phyloP scores from a whole-genome alignment of 1,140 invertebrate species.

The Drosophila nebulosa region DNA sequence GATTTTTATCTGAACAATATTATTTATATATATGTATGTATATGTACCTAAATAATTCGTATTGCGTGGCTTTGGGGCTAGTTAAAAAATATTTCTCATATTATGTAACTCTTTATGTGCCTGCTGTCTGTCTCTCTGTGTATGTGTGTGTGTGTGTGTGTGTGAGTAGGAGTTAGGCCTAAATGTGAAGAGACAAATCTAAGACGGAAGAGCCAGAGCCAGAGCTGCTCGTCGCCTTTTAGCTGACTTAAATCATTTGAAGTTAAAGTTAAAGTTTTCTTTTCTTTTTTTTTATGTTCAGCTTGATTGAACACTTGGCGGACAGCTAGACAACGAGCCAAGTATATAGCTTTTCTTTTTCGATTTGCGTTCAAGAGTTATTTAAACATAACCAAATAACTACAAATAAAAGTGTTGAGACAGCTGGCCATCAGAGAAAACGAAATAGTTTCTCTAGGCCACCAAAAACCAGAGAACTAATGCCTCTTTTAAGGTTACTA shows the following conservation, averaged over 20 bases:
- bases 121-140: no score
- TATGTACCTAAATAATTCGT: slow-evolving; percentile 11
- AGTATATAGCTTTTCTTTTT: background rate
- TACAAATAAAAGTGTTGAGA: no score
- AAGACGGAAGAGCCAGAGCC: slow-evolving; percentile 67
- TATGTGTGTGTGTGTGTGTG: background rate
- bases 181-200: slow-evolving; percentile 28
- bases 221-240: slow-evolving; percentile 22
- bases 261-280: background rate
- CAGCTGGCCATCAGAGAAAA: no score
- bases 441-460: no score
- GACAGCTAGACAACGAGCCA: slow-evolving; percentile 31
- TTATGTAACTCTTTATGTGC: slow-evolving; percentile 39
- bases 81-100: background rate
- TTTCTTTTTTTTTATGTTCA: background rate
- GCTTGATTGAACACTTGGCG: slow-evolving; percentile 43
- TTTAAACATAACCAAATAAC: background rate
- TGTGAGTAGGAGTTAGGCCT: slow-evolving; percentile 5
- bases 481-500: no score
- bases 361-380: background rate
- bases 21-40: slow-evolving; percentile 14
- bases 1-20: slow-evolving; percentile 44
- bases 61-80: slow-evolving; percentile 46
- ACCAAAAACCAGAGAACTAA: no score
- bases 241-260: slow-evolving; percentile 36